phyloP scores from a whole-genome alignment of 2,888 invertebrate genomes.

The Bombylius major region DNA sequence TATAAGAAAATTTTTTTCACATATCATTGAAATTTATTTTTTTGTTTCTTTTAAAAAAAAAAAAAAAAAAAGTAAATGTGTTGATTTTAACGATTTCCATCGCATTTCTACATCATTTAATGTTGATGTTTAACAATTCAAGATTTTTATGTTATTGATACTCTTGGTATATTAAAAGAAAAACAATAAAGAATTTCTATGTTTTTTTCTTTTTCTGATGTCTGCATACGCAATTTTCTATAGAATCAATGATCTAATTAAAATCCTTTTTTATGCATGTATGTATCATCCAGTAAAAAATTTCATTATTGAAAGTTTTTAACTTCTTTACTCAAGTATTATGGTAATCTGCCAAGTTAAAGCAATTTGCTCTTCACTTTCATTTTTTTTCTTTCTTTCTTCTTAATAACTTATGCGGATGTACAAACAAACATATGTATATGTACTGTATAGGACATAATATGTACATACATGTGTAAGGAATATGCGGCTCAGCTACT shows the following conservation, averaged over 20 bases:
- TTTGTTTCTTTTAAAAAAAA: too few relatives aligned
- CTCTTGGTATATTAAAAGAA: too few relatives aligned
- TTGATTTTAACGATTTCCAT: not conserved
- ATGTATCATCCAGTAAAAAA: not conserved
- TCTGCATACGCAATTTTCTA: not conserved
- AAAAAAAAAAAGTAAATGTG: not conserved
- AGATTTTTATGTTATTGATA: too few relatives aligned
- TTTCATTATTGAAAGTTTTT: not conserved
- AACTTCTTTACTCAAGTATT: not conserved
- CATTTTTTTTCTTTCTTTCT: not conserved
- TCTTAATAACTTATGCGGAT: too few relatives aligned
- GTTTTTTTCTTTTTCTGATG: too few relatives aligned
- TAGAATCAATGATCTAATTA: constrained; percentile 1
- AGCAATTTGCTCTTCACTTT: constrained; percentile 12
- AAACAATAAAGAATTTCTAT: too few relatives aligned
- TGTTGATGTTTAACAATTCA: too few relatives aligned
- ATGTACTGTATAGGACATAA: not conserved
- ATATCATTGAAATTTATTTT: too few relatives aligned
- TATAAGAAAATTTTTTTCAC: too few relatives aligned
- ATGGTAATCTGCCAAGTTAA: constrained; percentile 10
- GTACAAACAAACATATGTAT: not conserved
- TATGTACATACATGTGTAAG: not conserved
- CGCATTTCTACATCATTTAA: too few relatives aligned
- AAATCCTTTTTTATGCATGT: not conserved
- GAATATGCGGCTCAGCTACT: not conserved